phyloP scores from a whole-genome alignment of 2,113 vertebrate species.

The Urocitellus parryii region DNA sequence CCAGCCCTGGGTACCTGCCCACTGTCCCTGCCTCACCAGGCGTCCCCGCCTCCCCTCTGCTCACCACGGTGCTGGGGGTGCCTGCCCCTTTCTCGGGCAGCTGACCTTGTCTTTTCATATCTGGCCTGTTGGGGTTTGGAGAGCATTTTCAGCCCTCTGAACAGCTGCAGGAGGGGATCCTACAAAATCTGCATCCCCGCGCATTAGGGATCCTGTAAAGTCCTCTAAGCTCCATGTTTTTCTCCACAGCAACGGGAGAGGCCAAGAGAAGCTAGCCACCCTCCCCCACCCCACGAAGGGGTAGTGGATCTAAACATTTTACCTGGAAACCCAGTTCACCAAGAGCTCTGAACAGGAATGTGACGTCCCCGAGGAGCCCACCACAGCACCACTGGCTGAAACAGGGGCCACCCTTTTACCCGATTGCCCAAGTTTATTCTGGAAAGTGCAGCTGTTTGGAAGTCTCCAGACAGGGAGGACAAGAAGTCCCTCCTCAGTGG shows the following conservation, averaged over 20 bases:
- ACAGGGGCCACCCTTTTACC: neutral
- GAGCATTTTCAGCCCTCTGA: neutral
- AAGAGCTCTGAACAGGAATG: neutral
- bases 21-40: too few relatives aligned
- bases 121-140: neutral
- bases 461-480: neutral
- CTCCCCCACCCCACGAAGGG: neutral
- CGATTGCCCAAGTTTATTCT: neutral
- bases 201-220: neutral
- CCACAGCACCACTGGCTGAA: neutral
- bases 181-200: neutral
- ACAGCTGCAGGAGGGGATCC: neutral
- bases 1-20: too few relatives aligned
- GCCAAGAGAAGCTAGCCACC: neutral
- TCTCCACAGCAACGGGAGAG: neutral
- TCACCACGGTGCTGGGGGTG: too few relatives aligned
- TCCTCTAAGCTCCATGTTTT: neutral
- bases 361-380: neutral
- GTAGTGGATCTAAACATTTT: neutral
- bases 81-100: too few relatives aligned
- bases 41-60: too few relatives aligned
- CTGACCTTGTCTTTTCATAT: neutral
- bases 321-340: neutral
- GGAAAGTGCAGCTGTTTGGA: neutral
- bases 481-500: neutral